Conservation (phyloP, 2,113 vertebrate genomes). For the Pantherophis guttatus region DNA sequence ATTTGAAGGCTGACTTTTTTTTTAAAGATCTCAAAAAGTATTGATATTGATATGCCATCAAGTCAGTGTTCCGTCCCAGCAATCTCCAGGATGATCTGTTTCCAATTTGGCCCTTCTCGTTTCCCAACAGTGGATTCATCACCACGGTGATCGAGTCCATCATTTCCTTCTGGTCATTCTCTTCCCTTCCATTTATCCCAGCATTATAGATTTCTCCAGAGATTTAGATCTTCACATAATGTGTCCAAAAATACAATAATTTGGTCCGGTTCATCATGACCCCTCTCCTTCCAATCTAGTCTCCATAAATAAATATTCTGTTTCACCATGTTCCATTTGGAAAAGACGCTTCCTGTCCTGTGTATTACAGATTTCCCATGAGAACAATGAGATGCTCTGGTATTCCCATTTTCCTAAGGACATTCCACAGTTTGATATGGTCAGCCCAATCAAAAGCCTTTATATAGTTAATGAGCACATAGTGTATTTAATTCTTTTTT, state of each 20-base stretch:
- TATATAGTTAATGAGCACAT: neutral
- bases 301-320: neutral
- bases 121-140: neutral
- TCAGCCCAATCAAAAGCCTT: neutral
- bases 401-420: neutral
- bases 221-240: neutral
- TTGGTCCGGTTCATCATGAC: neutral
- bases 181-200: neutral
- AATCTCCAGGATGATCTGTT: neutral
- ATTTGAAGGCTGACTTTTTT: neutral
- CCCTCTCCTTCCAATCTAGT: neutral
- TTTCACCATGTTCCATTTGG: neutral
- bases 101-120: neutral
- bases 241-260: neutral
- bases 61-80: neutral
- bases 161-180: neutral
- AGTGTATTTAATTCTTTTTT: neutral
- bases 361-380: neutral
- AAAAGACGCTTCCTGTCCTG: neutral
- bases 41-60: neutral
- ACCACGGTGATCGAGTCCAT: neutral
- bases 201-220: neutral
- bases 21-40: neutral
- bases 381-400: neutral
- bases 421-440: neutral